These are phyloP conservation scores for Odontomyia ornata DNA, from an alignment of 2,888 invertebrate genomes.

Conservation along the genomic window DNA sequence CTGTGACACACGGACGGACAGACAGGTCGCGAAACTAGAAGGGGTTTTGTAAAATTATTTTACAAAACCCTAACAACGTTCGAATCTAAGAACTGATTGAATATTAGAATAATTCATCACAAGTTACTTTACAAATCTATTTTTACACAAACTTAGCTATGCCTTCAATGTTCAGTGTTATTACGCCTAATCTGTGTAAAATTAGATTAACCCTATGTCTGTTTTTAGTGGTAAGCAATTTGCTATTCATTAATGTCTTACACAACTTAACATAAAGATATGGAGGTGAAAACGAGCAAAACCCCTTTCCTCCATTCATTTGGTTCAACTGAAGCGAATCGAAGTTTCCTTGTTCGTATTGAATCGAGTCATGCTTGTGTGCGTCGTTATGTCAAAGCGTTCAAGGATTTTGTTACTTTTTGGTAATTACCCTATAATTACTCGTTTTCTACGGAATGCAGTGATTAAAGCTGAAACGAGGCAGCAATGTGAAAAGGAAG, in stretches of 20 bases:
- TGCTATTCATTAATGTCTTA: neutral
- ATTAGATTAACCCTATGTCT: neutral
- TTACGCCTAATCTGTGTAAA: too few species aligned
- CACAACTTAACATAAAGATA: neutral
- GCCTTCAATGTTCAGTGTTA: too few species aligned
- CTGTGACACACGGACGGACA: too few species aligned
- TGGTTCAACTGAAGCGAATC: neutral
- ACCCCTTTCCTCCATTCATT: neutral
- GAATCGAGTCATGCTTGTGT: neutral
- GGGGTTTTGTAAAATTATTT: too few species aligned
- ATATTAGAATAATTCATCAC: too few species aligned
- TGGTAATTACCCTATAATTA: conserved; percentile 39
- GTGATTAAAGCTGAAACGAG: conserved; percentile 15
- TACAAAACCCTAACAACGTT: too few species aligned
- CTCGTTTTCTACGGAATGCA: conserved; percentile 15
- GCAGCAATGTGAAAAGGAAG: neutral
- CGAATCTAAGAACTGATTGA: too few species aligned
- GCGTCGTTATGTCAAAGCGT: neutral
- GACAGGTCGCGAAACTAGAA: too few species aligned
- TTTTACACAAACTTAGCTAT: too few species aligned
- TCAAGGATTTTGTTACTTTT: neutral
- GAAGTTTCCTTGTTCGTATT: neutral
- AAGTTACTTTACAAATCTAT: too few species aligned
- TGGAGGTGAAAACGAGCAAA: neutral
- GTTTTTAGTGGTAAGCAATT: neutral